A percentile compares a stretch with the other conserved stretches of the same genome.
phyloP scores from a whole-genome alignment of 2,888 invertebrate species.

The Sminthurinus aureus region DNA sequence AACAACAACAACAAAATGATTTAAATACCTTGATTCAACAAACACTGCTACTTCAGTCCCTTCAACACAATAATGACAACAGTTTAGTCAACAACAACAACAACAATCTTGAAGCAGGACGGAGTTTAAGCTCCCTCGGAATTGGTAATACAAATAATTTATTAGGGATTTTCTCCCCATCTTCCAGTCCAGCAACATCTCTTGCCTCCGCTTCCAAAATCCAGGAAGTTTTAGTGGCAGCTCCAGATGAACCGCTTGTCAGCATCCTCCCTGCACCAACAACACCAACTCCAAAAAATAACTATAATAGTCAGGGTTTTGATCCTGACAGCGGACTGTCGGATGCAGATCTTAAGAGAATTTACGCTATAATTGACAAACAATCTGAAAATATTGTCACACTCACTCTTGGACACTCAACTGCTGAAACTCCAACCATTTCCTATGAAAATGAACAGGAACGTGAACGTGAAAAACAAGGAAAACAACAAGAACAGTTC shows the following conservation, averaged over 20 bases:
- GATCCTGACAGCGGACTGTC: conserved; percentile 31
- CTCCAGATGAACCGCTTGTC: background rate
- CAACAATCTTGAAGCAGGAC: background rate
- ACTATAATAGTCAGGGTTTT: background rate
- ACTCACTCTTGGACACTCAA: background rate
- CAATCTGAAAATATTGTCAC: background rate
- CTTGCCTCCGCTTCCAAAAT: conserved; percentile 23
- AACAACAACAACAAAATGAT: background rate
- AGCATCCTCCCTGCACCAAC: background rate
- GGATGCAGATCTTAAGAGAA: conserved; percentile 51
- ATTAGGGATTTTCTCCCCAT: background rate
- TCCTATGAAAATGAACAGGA: too few relatives aligned
- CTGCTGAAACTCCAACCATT: background rate
- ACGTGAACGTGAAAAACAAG: too few relatives aligned
- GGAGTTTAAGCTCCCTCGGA: background rate
- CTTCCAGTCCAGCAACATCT: background rate
- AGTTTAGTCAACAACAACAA: background rate
- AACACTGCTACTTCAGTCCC: background rate
- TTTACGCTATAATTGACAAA: conserved; percentile 50
- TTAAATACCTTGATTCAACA: background rate
- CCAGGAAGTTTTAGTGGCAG: background rate
- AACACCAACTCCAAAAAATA: background rate
- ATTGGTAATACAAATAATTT: background rate
- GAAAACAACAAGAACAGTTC: too few relatives aligned
- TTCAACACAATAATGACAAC: too few relatives aligned